Base-by-base conservation (phyloP, 2,113 vertebrate genomes). In the Bubo blakistoni region DNA sequence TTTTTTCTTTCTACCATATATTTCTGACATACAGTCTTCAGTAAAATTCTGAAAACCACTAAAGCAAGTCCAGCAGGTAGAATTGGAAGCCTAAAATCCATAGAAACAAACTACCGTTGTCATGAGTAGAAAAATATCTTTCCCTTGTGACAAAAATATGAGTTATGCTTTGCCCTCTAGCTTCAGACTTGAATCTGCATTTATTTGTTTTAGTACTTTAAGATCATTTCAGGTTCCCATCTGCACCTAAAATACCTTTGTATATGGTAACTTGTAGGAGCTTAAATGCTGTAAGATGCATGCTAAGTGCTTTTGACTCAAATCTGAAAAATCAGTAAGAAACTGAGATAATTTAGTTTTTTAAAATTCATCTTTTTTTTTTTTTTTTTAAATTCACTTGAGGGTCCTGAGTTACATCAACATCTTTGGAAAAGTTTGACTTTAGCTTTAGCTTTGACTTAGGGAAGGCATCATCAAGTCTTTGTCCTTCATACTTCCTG, bases 91-190 rank as follows among this genome's bases (percentile, higher is more conserved):
- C 30, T 65, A 36, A 87, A 71, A 2, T 2, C 8, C 36, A 17
- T 2, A 78, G 16, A 78, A 81, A 72, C 17, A 73, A 34, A 36
- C 1, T 32, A 26, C 57, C 57, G 6, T 47, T 73, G 4, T 24
- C 3, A 27, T 21, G 7, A 87, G 21, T 44, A 5, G 4, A 47
- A 91, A 0, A 0, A 0, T 30, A 7, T 46, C 2, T 17, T 77
- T 58, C 36, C 3, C 1, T 21, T 34, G 54, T 8, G 11, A 51
- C 9, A 80, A 90, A 67, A 67, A 20, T 6, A 0, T 21, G 5
- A 71, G 18, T 30, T 89, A 21, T 59, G 4, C 10, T 86, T 81
- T 58, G 7, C 17, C 11, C 5, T 42, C 21, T 62, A 40, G 4
- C 15, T 73, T 77, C 29, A 51, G 30, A 66, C 4, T 57, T 70